Percentiles rank a stretch among this genome's conserved stretches.
phyloP scores from a whole-genome alignment of 2,888 invertebrate genomes.

The Drosophila mettleri region DNA sequence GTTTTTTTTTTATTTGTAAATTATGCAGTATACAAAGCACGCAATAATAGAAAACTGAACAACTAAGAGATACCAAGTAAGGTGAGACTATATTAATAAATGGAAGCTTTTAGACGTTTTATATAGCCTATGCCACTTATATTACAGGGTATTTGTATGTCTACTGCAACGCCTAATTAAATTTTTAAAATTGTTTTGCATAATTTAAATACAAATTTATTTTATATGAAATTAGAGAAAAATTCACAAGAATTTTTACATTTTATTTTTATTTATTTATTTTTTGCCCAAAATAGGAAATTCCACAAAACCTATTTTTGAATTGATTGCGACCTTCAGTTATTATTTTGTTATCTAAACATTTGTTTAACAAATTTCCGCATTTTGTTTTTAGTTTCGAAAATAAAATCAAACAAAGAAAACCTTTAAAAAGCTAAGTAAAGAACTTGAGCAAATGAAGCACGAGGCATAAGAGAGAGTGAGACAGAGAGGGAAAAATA shows the following conservation, averaged over 20 bases:
- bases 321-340: conserved; percentile 37
- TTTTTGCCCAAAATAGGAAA: conserved; percentile 29
- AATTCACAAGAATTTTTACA: background rate
- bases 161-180: conserved; percentile 58
- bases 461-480: conserved; percentile 1
- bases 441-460: conserved; percentile 52
- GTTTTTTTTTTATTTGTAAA: conserved; percentile 54
- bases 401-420: conserved; percentile 35
- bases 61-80: conserved; percentile 16
- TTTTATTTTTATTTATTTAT: background rate
- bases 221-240: conserved; percentile 6
- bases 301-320: conserved; percentile 10
- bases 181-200: conserved; percentile 41
- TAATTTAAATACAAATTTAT: conserved; percentile 42
- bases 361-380: conserved; percentile 42
- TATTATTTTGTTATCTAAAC: conserved; percentile 16
- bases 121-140: background rate
- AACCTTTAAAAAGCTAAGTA: conserved; percentile 29
- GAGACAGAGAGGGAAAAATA: background rate
- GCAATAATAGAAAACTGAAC: background rate
- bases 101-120: background rate
- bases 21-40: conserved; percentile 37
- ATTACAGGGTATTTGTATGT: conserved; percentile 16
- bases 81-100: background rate
- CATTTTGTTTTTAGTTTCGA: conserved; percentile 28